A percentile compares a stretch with the other conserved stretches of the same genome.
These are phyloP conservation scores for Lonchura striata DNA, from an alignment of 2,113 vertebrate genomes.

Conservation along the genomic window DNA sequence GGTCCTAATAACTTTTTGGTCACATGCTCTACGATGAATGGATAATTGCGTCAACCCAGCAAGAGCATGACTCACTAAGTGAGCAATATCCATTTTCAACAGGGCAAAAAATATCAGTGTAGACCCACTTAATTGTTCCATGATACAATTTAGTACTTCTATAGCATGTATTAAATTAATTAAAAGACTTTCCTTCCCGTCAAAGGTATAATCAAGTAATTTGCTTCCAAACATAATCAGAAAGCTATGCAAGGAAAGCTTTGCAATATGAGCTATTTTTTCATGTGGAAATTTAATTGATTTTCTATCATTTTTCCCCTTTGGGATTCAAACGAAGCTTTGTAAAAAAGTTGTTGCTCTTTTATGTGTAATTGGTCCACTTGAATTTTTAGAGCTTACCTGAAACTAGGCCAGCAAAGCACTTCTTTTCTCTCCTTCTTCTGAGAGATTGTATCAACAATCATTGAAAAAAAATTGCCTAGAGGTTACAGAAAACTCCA, in stretches of 20 bases:
- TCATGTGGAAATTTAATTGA: constrained; percentile 76
- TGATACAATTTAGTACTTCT: constrained; percentile 56
- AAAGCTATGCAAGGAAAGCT: constrained; percentile 68
- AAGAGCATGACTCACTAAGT: constrained; percentile 33
- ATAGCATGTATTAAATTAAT: constrained; percentile 72
- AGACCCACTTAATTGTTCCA: constrained; percentile 55
- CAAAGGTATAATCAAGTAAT: constrained; percentile 77
- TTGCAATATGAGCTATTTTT: constrained; percentile 67
- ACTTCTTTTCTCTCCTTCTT: background rate
- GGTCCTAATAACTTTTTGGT: background rate
- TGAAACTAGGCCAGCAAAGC: constrained; percentile 49
- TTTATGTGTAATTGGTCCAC: constrained; percentile 35
- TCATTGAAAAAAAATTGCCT: background rate
- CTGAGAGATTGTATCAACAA: constrained; percentile 28
- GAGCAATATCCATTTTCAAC: constrained; percentile 50
- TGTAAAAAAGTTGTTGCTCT: constrained; percentile 40
- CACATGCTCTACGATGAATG: background rate
- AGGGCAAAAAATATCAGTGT: constrained; percentile 20
- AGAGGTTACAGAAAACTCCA: background rate
- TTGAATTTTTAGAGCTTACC: constrained; percentile 50
- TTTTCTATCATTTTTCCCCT: constrained; percentile 62
- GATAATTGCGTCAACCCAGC: background rate
- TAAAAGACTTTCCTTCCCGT: constrained; percentile 68
- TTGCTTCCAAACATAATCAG: constrained; percentile 75
- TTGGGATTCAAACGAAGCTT: constrained; percentile 63